phyloP scores from a whole-genome alignment of 1,140 invertebrate species.

The Ylistrum balloti region DNA sequence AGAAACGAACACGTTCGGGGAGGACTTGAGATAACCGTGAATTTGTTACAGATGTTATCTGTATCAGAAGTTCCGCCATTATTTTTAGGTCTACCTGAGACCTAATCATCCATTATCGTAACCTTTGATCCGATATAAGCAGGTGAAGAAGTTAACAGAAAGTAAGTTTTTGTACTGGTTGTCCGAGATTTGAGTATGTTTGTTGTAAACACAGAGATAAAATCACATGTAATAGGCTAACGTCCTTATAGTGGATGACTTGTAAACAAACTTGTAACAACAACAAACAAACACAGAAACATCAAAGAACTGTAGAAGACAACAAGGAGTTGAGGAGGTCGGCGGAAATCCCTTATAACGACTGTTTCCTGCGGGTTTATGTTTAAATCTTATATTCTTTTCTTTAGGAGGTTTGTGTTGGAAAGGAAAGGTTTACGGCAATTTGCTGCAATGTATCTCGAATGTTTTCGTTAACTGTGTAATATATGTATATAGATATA shows the following conservation, averaged over 20 bases:
- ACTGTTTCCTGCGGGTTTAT: no score
- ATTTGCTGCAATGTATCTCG: no score
- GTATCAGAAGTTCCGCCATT: background rate
- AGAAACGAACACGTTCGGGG: background rate
- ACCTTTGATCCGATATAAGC: background rate
- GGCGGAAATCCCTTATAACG: no score
- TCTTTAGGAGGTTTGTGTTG: no score
- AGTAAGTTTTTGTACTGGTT: background rate
- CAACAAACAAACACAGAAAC: slow-evolving; percentile 3
- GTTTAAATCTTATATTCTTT: no score
- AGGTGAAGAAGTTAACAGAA: background rate
- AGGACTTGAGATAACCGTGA: background rate
- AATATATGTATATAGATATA: no score
- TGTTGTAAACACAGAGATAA: background rate
- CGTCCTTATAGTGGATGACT: background rate
- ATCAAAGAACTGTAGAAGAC: background rate
- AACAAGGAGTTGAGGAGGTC: no score
- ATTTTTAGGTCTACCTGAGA: background rate
- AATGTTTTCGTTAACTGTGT: no score
- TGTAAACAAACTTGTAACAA: background rate
- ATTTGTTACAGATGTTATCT: background rate
- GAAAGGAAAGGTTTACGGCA: no score
- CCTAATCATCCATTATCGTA: background rate
- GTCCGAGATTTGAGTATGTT: background rate
- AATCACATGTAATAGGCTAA: background rate